phyloP scores from a whole-genome alignment of 2,797 vertebrate species.

The Spheniscus humboldti region DNA sequence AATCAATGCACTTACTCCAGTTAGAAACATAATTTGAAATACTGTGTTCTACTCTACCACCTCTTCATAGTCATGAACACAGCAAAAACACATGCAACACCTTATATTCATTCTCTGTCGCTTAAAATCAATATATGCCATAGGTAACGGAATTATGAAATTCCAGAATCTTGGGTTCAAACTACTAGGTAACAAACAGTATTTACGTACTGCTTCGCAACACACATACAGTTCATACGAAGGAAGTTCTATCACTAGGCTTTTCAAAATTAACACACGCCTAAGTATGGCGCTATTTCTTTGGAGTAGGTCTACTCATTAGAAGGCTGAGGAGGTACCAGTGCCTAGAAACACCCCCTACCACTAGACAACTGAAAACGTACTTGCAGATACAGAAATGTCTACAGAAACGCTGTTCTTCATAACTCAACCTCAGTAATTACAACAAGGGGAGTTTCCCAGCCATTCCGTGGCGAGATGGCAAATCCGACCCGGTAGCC shows the following conservation, averaged over 20 bases:
- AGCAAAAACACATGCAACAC: background rate
- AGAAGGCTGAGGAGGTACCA: background rate
- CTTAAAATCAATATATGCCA: background rate
- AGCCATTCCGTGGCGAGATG: rapidly evolving
- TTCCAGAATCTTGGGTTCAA: background rate
- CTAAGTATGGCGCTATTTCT: background rate
- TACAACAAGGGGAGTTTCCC: background rate
- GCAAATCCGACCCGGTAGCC: rapidly evolving
- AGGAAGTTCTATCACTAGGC: background rate
- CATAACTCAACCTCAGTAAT: background rate
- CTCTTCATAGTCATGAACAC: background rate
- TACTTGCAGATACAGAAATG: background rate
- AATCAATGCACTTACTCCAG: background rate
- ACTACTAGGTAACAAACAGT: background rate
- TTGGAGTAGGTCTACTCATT: background rate
- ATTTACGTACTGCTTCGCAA: background rate
- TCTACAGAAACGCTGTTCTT: background rate
- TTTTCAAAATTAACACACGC: background rate
- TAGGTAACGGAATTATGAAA: background rate
- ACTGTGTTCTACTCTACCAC: background rate
- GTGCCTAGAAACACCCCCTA: background rate
- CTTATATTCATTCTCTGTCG: background rate
- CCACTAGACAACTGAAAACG: background rate
- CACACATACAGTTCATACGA: background rate
- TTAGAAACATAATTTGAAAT: background rate